These are phyloP conservation scores for Apamea anceps DNA, from an alignment of 2,888 invertebrate species.

Conservation along the genomic window DNA sequence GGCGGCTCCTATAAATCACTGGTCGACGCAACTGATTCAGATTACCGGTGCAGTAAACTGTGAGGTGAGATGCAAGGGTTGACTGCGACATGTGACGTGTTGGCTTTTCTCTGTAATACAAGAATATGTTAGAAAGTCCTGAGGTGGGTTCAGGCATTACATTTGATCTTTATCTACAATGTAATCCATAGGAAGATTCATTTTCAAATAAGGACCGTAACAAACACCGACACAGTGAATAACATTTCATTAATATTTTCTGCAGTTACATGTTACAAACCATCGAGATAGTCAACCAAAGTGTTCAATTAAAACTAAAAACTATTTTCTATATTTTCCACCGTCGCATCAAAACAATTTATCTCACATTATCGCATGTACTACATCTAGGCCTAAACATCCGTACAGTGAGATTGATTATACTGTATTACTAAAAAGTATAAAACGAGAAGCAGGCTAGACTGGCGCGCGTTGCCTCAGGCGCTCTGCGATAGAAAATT, in stretches of 20 bases:
- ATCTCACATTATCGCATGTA: slow-evolving; percentile 63
- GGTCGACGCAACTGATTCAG: slow-evolving; percentile 86
- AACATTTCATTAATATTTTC: not conserved
- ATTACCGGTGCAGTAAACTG: slow-evolving; percentile 80
- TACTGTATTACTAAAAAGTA: slow-evolving; percentile 85
- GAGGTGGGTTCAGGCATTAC: not conserved
- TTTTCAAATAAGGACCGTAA: not conserved
- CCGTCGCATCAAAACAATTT: slow-evolving; percentile 49
- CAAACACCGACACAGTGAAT: not conserved
- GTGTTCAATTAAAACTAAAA: slow-evolving; percentile 10
- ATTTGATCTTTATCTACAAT: not conserved
- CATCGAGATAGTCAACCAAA: not conserved
- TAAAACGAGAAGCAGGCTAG: slow-evolving; percentile 81
- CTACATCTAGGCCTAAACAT: slow-evolving; percentile 76
- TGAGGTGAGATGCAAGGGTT: slow-evolving; percentile 65
- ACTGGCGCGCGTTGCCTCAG: slow-evolving; percentile 79
- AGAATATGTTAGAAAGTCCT: slow-evolving; percentile 11
- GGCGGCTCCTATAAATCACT: slow-evolving; percentile 87
- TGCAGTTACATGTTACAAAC: too few relatives aligned
- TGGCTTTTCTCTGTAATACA: slow-evolving; percentile 23
- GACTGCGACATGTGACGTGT: slow-evolving; percentile 47
- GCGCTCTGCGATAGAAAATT: slow-evolving; percentile 88
- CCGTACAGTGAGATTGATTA: slow-evolving; percentile 86
- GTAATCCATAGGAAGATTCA: not conserved
- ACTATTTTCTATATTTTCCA: not conserved